phyloP scores from a whole-genome alignment of 92 coral and sea anemone species.

The Palythoa heliodiscus region DNA sequence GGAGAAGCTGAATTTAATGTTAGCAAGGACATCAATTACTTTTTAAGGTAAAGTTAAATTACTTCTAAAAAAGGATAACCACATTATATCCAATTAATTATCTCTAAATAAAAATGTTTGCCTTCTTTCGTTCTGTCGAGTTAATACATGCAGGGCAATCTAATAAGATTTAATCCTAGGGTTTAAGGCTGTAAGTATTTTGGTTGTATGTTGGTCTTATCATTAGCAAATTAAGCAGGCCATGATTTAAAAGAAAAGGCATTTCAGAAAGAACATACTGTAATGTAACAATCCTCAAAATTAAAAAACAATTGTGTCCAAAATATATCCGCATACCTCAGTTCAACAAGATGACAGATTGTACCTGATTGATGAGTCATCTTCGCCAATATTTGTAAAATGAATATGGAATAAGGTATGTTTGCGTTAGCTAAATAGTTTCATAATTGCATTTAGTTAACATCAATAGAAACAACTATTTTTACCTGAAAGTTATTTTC shows the following conservation, averaged over 20 bases:
- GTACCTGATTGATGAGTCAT: background rate
- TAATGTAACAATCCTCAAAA: background rate
- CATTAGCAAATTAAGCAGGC: background rate
- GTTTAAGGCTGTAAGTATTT: background rate
- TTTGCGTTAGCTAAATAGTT: background rate
- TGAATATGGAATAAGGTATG: background rate
- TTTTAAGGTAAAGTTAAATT: constrained; percentile 44
- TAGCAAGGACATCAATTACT: constrained; percentile 46
- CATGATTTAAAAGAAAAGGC: background rate
- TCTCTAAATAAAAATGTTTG: constrained; percentile 16
- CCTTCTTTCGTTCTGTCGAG: constrained; percentile 12
- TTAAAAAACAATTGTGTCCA: background rate
- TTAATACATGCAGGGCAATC: background rate
- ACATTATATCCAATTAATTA: constrained; percentile 24
- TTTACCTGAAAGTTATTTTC: constrained; percentile 15
- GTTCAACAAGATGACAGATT: constrained; percentile 26
- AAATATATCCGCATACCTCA: constrained; percentile 16
- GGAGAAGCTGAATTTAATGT: constrained; percentile 55
- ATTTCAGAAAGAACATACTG: background rate
- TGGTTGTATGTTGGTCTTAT: background rate
- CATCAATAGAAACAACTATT: background rate
- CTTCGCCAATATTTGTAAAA: background rate
- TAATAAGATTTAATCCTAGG: background rate
- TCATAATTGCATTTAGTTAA: background rate
- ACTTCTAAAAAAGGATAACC: constrained; percentile 24